A percentile compares a stretch with the other conserved stretches of the same genome.
Evolutionary conservation across 2,113 vertebrate species (phyloP).

Genomic region (Apaloderma vittatum): DNA sequence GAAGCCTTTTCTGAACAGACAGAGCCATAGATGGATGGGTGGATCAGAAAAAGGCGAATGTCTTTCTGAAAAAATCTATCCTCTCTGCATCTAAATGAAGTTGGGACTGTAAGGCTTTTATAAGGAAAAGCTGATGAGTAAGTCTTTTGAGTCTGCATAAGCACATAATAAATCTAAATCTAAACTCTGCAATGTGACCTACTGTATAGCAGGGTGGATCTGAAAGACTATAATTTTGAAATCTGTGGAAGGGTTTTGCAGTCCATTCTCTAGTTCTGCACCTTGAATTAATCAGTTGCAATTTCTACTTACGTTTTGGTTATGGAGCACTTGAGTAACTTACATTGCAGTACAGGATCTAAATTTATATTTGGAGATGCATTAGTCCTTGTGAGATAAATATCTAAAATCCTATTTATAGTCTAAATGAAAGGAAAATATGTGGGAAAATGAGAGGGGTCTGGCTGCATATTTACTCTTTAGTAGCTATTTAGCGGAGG

Average conservation of each 20-base stretch:
- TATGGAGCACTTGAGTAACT: not conserved
- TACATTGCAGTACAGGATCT: not conserved
- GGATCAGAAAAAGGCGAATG: slow-evolving; percentile 10
- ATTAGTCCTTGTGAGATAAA: not conserved
- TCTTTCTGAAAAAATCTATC: slow-evolving; percentile 2
- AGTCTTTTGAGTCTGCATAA: not conserved
- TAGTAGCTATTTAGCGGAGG: not conserved
- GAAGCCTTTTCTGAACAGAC: not conserved
- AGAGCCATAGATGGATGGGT: not conserved
- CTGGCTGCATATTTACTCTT: not conserved
- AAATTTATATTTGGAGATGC: not conserved
- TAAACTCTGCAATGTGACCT: not conserved
- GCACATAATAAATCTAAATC: slow-evolving; percentile 12
- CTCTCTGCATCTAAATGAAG: not conserved
- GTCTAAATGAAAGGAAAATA: not conserved
- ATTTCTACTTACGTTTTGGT: not conserved
- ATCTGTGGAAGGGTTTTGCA: slow-evolving; percentile 14
- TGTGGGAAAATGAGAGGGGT: not conserved
- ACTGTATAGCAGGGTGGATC: not conserved
- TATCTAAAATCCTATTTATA: not conserved
- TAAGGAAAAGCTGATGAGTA: slow-evolving; percentile 30
- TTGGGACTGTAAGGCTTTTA: not conserved
- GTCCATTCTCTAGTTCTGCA: not conserved
- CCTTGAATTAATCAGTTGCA: slow-evolving; percentile 19
- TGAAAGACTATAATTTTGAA: slow-evolving; percentile 31